These are phyloP conservation scores for Colistium nudipinnis DNA, from an alignment of 2,113 vertebrate genomes.

Conservation along the genomic window DNA sequence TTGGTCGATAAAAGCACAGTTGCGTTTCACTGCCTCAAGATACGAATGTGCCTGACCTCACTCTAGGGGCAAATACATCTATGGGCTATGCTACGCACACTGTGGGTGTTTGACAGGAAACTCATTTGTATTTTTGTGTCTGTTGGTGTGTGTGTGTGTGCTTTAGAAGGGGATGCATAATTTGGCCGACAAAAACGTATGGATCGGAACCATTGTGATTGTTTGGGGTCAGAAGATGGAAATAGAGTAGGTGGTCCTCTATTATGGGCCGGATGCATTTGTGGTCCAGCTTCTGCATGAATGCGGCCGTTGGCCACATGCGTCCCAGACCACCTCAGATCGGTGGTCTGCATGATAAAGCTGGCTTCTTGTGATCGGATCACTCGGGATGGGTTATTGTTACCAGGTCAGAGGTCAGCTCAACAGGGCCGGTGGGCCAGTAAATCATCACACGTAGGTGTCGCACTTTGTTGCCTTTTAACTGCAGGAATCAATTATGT, in stretches of 20 bases:
- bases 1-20: background rate
- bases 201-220: too few relatives aligned
- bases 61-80: background rate
- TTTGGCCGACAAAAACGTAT: too few relatives aligned
- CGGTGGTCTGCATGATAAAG: background rate
- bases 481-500: conserved; percentile 71
- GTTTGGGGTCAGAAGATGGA: too few relatives aligned
- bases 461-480: conserved; percentile 33
- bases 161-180: too few relatives aligned
- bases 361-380: background rate
- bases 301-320: too few relatives aligned
- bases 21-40: background rate
- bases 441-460: conserved; percentile 36
- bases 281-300: too few relatives aligned
- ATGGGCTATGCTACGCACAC: too few relatives aligned
- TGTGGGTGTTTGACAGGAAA: too few relatives aligned
- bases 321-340: too few relatives aligned
- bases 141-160: background rate
- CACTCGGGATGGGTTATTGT: background rate
- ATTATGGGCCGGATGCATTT: too few relatives aligned
- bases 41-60: background rate
- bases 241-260: too few relatives aligned
- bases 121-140: background rate
- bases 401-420: background rate
- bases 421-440: background rate